These are phyloP conservation scores for Neofelis nebulosa DNA, from an alignment of 2,113 vertebrate genomes.

Conservation along the genomic window DNA sequence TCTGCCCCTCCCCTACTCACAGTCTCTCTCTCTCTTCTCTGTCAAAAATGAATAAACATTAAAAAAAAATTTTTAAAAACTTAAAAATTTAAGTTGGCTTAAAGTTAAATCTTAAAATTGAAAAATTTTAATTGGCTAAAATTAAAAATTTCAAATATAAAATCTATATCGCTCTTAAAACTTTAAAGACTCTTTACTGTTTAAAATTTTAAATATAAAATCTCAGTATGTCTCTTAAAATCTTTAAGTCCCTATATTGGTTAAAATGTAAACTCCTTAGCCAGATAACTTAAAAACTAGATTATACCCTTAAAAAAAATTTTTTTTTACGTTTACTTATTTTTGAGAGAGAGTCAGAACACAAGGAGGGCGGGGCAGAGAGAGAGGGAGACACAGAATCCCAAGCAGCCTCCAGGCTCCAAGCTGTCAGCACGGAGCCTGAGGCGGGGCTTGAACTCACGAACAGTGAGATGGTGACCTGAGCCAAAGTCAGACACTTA, in stretches of 20 bases:
- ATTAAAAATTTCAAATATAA: neutral
- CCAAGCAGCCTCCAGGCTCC: too few species aligned
- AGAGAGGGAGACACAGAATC: too few species aligned
- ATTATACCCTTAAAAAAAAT: neutral
- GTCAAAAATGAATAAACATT: too few species aligned
- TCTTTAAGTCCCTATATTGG: neutral
- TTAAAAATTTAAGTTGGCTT: neutral
- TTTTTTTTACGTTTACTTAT: too few species aligned
- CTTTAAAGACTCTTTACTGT: neutral
- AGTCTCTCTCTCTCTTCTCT: too few species aligned
- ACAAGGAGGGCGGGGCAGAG: too few species aligned
- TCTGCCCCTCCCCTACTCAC: too few species aligned
- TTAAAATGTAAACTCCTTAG: conserved; percentile 2
- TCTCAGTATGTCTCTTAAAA: neutral
- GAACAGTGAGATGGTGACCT: too few species aligned
- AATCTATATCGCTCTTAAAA: neutral
- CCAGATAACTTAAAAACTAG: neutral
- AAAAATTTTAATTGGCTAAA: neutral
- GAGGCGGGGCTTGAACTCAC: too few species aligned
- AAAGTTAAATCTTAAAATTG: neutral
- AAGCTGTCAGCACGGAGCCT: too few species aligned
- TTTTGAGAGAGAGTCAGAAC: too few species aligned
- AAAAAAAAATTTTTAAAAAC: neutral
- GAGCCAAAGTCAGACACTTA: too few species aligned
- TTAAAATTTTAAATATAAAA: neutral